A percentile compares a stretch with the other conserved stretches of the same genome.
phyloP scores from a whole-genome alignment of 2,888 invertebrate genomes.

The Drosophila subsilvestris region DNA sequence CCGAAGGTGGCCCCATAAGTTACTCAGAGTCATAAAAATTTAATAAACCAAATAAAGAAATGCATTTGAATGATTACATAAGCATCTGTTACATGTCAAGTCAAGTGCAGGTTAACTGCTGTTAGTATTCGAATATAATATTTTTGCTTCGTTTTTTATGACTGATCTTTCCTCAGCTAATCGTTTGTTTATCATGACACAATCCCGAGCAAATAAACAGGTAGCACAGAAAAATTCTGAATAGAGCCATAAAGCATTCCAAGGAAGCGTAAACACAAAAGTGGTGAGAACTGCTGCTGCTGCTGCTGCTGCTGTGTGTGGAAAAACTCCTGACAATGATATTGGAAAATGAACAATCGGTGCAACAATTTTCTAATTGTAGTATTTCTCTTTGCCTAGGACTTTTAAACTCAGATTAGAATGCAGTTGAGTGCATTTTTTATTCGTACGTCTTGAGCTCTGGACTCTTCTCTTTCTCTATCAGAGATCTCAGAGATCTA shows the following conservation, averaged over 20 bases:
- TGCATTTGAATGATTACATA: neutral
- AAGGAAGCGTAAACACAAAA: conserved; percentile 14
- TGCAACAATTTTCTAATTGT: too few species aligned
- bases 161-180: conserved; percentile 26
- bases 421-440: too few species aligned
- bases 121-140: conserved; percentile 32
- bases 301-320: too few species aligned
- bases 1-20: neutral
- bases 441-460: too few species aligned
- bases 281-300: too few species aligned
- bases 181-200: conserved; percentile 17
- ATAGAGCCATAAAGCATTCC: conserved; percentile 15
- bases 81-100: conserved; percentile 6
- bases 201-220: conserved; percentile 14
- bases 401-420: too few species aligned
- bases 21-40: neutral
- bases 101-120: conserved; percentile 45
- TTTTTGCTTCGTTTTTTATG: conserved; percentile 38
- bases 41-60: neutral
- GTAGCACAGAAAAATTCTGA: conserved; percentile 7
- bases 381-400: too few species aligned
- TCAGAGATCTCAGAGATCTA: too few species aligned
- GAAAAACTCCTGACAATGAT: too few species aligned
- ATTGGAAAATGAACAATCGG: too few species aligned
- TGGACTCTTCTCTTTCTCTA: too few species aligned